These are phyloP conservation scores for Tauraco hartlaubi DNA, from an alignment of 2,797 vertebrate species.

Conservation along the genomic window DNA sequence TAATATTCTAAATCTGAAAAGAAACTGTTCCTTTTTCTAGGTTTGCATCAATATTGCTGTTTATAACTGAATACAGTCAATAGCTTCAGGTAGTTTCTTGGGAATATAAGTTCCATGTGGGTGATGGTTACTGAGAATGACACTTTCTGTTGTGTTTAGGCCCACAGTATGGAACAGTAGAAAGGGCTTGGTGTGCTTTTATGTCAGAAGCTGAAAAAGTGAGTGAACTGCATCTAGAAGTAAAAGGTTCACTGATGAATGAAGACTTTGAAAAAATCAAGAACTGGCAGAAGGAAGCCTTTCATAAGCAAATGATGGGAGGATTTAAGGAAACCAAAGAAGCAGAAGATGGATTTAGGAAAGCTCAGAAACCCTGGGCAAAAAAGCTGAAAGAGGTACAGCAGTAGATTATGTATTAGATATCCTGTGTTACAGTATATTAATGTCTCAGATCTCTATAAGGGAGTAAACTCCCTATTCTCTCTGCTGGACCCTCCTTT, in stretches of 20 bases:
- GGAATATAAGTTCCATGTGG: slow-evolving; percentile 55
- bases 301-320: slow-evolving; percentile 99
- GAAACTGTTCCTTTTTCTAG: background rate
- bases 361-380: slow-evolving; percentile 98
- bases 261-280: slow-evolving; percentile 98
- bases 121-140: slow-evolving; percentile 60
- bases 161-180: slow-evolving; percentile 95
- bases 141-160: slow-evolving; percentile 81
- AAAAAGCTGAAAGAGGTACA: slow-evolving; percentile 98
- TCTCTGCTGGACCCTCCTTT: slow-evolving; percentile 69
- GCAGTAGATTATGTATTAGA: slow-evolving; percentile 42
- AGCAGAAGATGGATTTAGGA: slow-evolving; percentile 95
- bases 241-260: slow-evolving; percentile 92
- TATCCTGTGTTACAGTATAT: slow-evolving; percentile 31
- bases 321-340: slow-evolving; percentile 98
- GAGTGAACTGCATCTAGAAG: slow-evolving; percentile 96
- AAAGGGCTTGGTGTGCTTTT: slow-evolving; percentile 92
- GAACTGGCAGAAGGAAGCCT: slow-evolving; percentile 97
- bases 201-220: slow-evolving; percentile 96
- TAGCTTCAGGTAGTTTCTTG: slow-evolving; percentile 48
- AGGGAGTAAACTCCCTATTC: slow-evolving; percentile 57
- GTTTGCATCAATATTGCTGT: background rate
- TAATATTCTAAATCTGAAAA: background rate
- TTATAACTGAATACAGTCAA: slow-evolving; percentile 3
- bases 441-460: slow-evolving; percentile 24